Conservation (phyloP, 2,797 vertebrate genomes). For the Pangasius sanitwongsei region DNA sequence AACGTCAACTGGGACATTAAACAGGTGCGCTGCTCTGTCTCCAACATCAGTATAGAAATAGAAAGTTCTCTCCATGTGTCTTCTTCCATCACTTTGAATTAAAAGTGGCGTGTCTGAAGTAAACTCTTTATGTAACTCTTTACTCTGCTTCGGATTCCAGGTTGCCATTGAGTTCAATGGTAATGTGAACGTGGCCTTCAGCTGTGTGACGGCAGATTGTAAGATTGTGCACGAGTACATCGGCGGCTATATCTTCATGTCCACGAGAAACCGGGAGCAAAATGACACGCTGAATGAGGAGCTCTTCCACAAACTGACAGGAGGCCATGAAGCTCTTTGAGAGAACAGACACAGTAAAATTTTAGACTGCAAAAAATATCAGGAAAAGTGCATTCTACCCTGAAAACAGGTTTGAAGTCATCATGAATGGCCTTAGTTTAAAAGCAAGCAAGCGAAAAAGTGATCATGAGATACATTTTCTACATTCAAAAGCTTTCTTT, state of each 20-base stretch:
- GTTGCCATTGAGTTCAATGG: slow-evolving; percentile 82
- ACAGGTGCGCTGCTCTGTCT: slow-evolving; percentile 65
- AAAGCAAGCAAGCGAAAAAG: neutral
- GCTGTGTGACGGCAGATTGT: slow-evolving; percentile 76
- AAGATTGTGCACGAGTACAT: slow-evolving; percentile 81
- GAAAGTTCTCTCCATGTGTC: neutral
- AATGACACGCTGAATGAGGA: slow-evolving; percentile 73
- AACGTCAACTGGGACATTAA: slow-evolving; percentile 83
- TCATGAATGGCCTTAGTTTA: neutral
- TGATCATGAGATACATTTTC: neutral
- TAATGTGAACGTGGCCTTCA: slow-evolving; percentile 81
- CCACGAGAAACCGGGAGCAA: slow-evolving; percentile 70
- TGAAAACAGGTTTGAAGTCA: neutral
- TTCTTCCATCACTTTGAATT: neutral
- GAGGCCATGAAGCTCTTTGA: slow-evolving; percentile 78
- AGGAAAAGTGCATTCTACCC: neutral
- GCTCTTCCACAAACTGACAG: slow-evolving; percentile 78
- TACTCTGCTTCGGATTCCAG: slow-evolving; percentile 55
- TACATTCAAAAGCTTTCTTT: neutral
- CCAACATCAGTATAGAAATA: neutral
- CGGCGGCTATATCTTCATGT: slow-evolving; percentile 82
- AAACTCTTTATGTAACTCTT: neutral
- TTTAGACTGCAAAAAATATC: neutral
- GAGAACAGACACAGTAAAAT: neutral
- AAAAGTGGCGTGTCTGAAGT: neutral